Percentiles rank a stretch among this genome's conserved stretches.
Conservation (phyloP, 2,113 vertebrate genomes). For the Serilophus lunatus region DNA sequence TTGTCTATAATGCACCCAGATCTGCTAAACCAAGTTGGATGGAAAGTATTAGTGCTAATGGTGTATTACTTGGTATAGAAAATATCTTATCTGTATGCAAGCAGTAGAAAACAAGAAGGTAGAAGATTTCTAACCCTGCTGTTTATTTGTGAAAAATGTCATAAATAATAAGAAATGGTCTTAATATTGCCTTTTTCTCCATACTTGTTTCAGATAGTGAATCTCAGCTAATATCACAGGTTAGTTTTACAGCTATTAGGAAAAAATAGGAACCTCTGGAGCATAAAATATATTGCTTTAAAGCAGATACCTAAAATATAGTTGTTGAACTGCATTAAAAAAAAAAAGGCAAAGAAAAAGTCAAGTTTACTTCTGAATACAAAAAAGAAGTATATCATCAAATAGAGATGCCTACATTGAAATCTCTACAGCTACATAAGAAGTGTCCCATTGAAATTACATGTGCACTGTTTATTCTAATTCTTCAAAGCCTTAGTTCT, state of each 20-base stretch:
- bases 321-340: not conserved
- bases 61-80: not conserved
- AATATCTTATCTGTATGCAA: not conserved
- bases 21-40: not conserved
- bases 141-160: not conserved
- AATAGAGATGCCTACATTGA: not conserved
- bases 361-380: not conserved
- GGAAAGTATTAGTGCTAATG: not conserved
- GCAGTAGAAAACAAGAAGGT: not conserved
- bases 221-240: not conserved
- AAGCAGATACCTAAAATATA: not conserved
- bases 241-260: not conserved
- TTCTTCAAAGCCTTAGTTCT: not conserved
- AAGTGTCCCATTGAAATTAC: not conserved
- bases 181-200: not conserved
- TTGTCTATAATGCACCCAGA: not conserved
- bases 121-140: not conserved
- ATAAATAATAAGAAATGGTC: not conserved
- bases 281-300: not conserved
- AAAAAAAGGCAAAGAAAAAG: not conserved
- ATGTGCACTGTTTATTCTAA: not conserved
- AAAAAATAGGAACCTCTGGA: not conserved
- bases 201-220: not conserved
- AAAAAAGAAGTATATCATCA: not conserved
- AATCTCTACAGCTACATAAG: not conserved